Percentiles rank a stretch among this genome's conserved stretches.
Conservation (phyloP, 1,140 invertebrate species). For the Conus ventricosus region DNA sequence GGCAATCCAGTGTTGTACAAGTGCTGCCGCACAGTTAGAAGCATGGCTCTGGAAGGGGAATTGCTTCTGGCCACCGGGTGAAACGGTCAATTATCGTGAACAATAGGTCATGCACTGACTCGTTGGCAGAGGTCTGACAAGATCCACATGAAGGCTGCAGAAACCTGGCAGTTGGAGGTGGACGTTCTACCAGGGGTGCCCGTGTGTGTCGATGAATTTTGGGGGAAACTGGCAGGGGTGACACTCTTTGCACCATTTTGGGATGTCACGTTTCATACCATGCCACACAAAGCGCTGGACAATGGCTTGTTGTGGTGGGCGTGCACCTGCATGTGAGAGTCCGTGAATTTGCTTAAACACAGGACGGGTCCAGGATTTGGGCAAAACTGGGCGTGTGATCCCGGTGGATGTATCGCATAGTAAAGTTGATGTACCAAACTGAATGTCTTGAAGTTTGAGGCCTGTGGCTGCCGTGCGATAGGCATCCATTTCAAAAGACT, state of each 20-base stretch:
- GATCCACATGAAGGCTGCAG: constrained; percentile 75
- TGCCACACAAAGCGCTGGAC: constrained; percentile 29
- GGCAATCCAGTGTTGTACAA: constrained; percentile 69
- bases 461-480: neutral
- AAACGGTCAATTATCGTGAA: constrained; percentile 66
- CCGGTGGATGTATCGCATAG: neutral
- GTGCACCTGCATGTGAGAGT: constrained; percentile 15
- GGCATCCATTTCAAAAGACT: neutral
- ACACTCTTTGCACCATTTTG: constrained; percentile 14
- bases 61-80: constrained; percentile 70
- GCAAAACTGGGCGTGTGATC: neutral
- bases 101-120: constrained; percentile 65
- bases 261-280: constrained; percentile 26
- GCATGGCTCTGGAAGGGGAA: constrained; percentile 72
- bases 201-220: constrained; percentile 24
- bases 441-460: neutral
- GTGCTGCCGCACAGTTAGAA: constrained; percentile 55
- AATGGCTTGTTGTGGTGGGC: constrained; percentile 23
- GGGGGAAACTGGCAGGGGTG: constrained; percentile 3
- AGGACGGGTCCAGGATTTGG: constrained; percentile 1
- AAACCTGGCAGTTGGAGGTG: constrained; percentile 58
- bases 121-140: constrained; percentile 66
- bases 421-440: neutral
- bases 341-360: constrained; percentile 24
- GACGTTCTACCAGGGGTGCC: neutral